Conservation (phyloP, 30 jellyfish, hydroid and myxozoan genomes). For the Rhopilema esculentum region DNA sequence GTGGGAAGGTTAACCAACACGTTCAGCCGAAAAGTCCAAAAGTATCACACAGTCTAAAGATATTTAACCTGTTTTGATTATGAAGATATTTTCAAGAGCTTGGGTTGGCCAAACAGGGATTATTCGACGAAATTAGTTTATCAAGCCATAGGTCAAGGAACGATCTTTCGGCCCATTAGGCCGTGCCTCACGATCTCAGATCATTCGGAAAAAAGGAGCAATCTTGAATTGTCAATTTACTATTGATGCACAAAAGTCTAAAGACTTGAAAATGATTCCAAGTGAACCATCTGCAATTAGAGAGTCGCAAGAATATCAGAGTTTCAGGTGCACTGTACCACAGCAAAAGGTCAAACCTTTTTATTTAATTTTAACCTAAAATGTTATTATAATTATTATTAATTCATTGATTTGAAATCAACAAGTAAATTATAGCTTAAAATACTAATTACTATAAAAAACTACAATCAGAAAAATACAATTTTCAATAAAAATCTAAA, state of each 20-base stretch:
- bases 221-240: not conserved
- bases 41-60: not conserved
- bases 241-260: not conserved
- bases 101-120: not conserved
- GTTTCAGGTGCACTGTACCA: slow-evolving; percentile 94
- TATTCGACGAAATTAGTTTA: not conserved
- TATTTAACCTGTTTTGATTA: not conserved
- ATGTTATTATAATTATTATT: too few species aligned
- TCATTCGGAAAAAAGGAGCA: not conserved
- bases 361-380: slow-evolving; percentile 9
- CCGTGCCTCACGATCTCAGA: too few species aligned
- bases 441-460: too few species aligned
- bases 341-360: slow-evolving; percentile 81
- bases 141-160: not conserved
- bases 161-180: not conserved
- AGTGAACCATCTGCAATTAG: slow-evolving; percentile 81
- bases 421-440: too few species aligned
- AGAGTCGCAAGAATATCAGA: slow-evolving; percentile 94
- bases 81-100: not conserved
- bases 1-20: not conserved
- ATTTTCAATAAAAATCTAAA: too few species aligned
- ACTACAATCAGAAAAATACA: too few species aligned
- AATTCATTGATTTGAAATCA: too few species aligned
- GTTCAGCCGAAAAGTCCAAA: not conserved
- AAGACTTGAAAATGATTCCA: slow-evolving; percentile 61